Percentiles rank a stretch among this genome's conserved stretches.
These are phyloP conservation scores for Sturnus vulgaris DNA, from an alignment of 2,113 vertebrate genomes.

Conservation along the genomic window DNA sequence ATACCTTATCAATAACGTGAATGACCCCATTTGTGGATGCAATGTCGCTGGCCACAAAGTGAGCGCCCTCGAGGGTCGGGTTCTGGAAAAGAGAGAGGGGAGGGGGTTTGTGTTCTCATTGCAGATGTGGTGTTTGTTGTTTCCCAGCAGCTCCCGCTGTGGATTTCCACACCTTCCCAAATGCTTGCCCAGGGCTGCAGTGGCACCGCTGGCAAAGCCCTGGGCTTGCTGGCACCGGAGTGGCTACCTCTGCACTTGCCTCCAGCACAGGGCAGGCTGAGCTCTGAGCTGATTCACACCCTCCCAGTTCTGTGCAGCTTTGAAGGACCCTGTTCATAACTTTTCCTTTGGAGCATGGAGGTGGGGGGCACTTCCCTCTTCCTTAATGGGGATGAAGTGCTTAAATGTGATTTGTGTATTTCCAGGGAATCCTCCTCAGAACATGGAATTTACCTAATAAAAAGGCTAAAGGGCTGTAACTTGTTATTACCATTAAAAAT, in stretches of 20 bases:
- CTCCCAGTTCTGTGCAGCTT: neutral
- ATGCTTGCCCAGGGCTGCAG: neutral
- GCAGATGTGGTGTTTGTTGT: fast-evolving
- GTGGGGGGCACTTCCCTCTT: neutral
- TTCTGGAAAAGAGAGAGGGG: slow-evolving; percentile 65
- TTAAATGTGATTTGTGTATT: neutral
- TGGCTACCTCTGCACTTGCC: fast-evolving
- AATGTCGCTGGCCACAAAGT: slow-evolving; percentile 73
- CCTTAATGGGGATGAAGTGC: neutral
- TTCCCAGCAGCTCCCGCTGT: neutral
- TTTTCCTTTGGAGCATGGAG: neutral
- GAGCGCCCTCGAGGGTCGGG: slow-evolving; percentile 75
- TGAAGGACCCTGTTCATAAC: neutral
- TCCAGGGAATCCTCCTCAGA: neutral
- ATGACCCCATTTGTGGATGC: slow-evolving; percentile 87
- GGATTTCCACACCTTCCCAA: neutral
- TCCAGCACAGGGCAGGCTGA: fast-evolving
- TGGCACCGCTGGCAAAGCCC: neutral
- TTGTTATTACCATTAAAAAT: neutral
- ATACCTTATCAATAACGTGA: slow-evolving; percentile 87
- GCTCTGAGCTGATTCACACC: fast-evolving
- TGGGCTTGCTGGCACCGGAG: neutral
- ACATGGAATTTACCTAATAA: neutral
- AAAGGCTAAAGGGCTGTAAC: neutral
- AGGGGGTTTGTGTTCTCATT: neutral